These are phyloP conservation scores for Neuroscelio doddi DNA, from an alignment of 2,888 invertebrate genomes.

Conservation along the genomic window DNA sequence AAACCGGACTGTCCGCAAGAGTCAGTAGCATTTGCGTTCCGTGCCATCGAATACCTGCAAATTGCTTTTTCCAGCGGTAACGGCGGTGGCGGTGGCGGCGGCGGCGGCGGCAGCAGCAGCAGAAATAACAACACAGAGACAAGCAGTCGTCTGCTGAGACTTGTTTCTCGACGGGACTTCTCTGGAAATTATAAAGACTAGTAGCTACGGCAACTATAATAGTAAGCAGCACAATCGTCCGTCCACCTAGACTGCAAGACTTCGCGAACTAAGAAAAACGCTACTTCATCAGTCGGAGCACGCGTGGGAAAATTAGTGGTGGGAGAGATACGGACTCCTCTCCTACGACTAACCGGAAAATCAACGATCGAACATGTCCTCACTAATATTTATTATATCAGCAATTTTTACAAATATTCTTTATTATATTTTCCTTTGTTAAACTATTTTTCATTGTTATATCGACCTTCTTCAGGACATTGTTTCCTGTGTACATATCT, in stretches of 20 bases:
- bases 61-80: slow-evolving; percentile 4
- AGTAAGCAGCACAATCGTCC: slow-evolving; percentile 16
- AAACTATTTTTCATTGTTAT: too few species aligned
- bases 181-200: slow-evolving; percentile 47
- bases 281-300: slow-evolving; percentile 53
- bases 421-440: too few species aligned
- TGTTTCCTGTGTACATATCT: too few species aligned
- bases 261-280: slow-evolving; percentile 48
- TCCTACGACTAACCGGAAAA: too few species aligned
- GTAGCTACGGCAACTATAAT: slow-evolving; percentile 32
- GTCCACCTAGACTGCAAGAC: slow-evolving; percentile 61
- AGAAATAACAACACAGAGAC: background rate
- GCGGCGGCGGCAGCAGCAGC: too few species aligned
- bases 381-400: too few species aligned
- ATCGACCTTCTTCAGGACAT: too few species aligned
- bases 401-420: too few species aligned
- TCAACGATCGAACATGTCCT: too few species aligned
- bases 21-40: slow-evolving; percentile 2
- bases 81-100: too few species aligned
- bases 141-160: background rate
- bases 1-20: slow-evolving; percentile 6
- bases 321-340: too few species aligned
- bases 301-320: slow-evolving; percentile 63
- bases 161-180: slow-evolving; percentile 48
- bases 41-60: slow-evolving; percentile 1